Evolutionary conservation across 2,113 vertebrate genomes (phyloP), one percentile per base, ranked within the genome.

Genomic region (Lophius piscatorius): DNA sequence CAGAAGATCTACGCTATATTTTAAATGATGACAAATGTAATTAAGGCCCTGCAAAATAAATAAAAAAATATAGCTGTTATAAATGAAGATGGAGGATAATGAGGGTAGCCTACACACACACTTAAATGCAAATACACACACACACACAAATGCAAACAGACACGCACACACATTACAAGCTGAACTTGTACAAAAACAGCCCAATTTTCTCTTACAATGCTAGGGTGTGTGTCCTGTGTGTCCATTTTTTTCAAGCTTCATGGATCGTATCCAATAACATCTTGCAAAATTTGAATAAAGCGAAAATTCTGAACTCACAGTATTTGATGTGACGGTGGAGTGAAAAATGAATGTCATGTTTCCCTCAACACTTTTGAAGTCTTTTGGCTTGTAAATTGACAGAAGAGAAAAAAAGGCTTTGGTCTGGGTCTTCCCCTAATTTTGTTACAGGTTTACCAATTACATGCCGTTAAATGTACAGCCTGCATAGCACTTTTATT

Each of bases 61-160:
- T 89, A 85, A 86, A 84, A 87, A 82, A 74, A 70, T 74, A 81
- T 82, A 74, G 65, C 82, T 63, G 72, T 84, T 80, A 86, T 84
- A 77, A 84, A 90, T 87, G 82, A 88, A 86, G 77, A 87, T 66
- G 47, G 58, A 83, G 51, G 47, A 70, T 82, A 77, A 85, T 74
- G 68, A 80, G 69, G 36, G 39, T 49, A 55, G 44, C 49, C 26
- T 46, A 61, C n/a, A n/a, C n/a, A n/a, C n/a, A n/a, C n/a, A n/a
- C n/a, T n/a, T n/a, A n/a, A n/a, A n/a, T 34, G 78, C 55, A 74
- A 24, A 33, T n/a, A 79, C 24, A 51, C 9, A 56, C 44, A 44
- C 38, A 51, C n/a, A 24, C 21, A 47, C 18, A 49, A 17, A 57
- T 17, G 39, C 16, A 49, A 12, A 38, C 23, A 34, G 9, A n/a